Evolutionary conservation across 2,888 invertebrate species (phyloP), one percentile per base, ranked within the genome.

Genomic region (Meiosimyza platycephala): DNA sequence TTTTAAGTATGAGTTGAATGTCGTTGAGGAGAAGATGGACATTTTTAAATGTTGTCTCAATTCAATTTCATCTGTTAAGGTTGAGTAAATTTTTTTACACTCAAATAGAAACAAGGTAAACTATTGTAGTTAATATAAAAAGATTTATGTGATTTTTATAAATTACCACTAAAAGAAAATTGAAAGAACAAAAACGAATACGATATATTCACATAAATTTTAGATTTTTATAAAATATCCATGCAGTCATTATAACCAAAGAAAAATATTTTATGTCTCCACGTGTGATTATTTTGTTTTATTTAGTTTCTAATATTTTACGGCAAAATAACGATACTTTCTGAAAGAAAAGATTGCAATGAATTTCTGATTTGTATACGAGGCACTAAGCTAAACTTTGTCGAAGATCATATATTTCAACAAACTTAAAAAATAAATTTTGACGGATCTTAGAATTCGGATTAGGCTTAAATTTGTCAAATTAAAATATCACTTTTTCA

Each of bases 71-170:
- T 54, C 60, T 69, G 68, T 59, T 69, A 60, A 66, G 57, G 50
- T 18, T 51, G 60, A 51, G 15, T 12, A 69, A 18, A 28, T 67
- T 67, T 69, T n/a, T 69, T 59, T 50, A 69, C 52, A 52, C 52
- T 66, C 22, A 40, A 33, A 40, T 40, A 40, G 40, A 40, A 40
- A 40, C 5, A 40, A 40, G 4, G 9, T 40, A 40, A 40, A 40
- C 40, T 40, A 40, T 40, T 40, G 40, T 40, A 40, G 40, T 16
- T 13, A 65, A 15, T n/a, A 54, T 33, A 60, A 33, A 66, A 15
- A 16, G 75, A 67, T 72, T 74, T 75, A 76, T 76, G 76, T 72
- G 67, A 74, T 73, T 74, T 76, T 77, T 77, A 75, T 72, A 74
- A 75, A 76, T 76, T 76, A 76, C 69, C 72, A 69, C 74, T 76